phyloP scores from a whole-genome alignment of 2,888 invertebrate genomes.

The Microctonus hyperodae region DNA sequence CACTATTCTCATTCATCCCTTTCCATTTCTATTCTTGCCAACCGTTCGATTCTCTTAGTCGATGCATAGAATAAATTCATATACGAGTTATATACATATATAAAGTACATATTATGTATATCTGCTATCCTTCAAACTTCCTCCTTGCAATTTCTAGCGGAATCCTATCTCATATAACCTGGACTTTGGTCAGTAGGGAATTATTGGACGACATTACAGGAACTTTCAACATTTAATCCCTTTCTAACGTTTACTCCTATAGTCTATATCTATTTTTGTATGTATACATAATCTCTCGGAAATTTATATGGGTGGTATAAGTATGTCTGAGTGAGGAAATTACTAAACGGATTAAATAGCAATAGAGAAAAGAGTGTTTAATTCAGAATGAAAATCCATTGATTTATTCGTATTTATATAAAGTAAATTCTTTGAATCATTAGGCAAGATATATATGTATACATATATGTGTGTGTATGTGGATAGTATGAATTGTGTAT shows the following conservation, averaged over 20 bases:
- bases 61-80: background rate
- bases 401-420: background rate
- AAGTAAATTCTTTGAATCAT: background rate
- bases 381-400: background rate
- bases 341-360: background rate
- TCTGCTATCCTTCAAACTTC: background rate
- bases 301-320: background rate
- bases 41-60: background rate
- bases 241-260: background rate
- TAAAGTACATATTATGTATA: background rate
- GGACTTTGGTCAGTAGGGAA: conserved; percentile 1
- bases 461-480: background rate
- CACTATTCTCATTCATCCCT: too few species aligned
- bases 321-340: background rate
- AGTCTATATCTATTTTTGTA: background rate
- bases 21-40: background rate
- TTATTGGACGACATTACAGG: background rate
- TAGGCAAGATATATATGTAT: background rate
- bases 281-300: background rate
- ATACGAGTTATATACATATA: background rate
- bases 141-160: background rate
- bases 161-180: conserved; percentile 2
- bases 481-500: background rate
- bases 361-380: background rate
- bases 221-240: background rate